Percentiles rank a stretch among this genome's conserved stretches.
Evolutionary conservation across 2,113 vertebrate genomes (phyloP).

Genomic region (Callipepla californica): DNA sequence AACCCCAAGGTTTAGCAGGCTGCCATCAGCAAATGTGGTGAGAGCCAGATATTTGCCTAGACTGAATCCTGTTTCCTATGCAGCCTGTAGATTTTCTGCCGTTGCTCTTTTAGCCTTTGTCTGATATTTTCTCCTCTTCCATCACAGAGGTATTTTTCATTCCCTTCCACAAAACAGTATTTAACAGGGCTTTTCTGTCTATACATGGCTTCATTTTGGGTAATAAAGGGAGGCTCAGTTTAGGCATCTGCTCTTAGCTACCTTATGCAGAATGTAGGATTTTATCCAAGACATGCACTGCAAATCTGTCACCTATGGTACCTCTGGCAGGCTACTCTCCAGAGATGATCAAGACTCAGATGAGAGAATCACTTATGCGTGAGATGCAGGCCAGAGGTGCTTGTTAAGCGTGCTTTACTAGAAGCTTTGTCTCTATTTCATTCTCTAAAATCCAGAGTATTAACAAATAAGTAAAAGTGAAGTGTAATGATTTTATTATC

Average conservation of each 20-base stretch:
- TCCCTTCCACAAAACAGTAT: not conserved
- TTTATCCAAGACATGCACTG: conserved; percentile 25
- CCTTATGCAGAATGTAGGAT: not conserved
- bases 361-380: not conserved
- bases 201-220: not conserved
- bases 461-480: not conserved
- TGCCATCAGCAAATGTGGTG: not conserved
- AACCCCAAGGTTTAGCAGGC: not conserved
- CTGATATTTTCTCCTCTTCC: not conserved
- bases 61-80: not conserved
- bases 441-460: not conserved
- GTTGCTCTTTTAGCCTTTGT: not conserved
- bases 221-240: not conserved
- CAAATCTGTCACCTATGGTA: conserved; percentile 34
- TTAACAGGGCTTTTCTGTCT: not conserved
- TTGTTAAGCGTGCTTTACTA: not conserved
- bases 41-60: not conserved
- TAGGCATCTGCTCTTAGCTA: not conserved
- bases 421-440: not conserved
- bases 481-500: not conserved
- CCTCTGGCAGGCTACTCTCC: conserved; percentile 10
- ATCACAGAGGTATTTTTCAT: not conserved
- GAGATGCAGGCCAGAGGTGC: not conserved
- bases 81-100: not conserved
- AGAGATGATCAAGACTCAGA: conserved; percentile 5